Evolutionary conservation across 2,888 invertebrate species (phyloP).

Genomic region (Drosophila sordidapex): DNA sequence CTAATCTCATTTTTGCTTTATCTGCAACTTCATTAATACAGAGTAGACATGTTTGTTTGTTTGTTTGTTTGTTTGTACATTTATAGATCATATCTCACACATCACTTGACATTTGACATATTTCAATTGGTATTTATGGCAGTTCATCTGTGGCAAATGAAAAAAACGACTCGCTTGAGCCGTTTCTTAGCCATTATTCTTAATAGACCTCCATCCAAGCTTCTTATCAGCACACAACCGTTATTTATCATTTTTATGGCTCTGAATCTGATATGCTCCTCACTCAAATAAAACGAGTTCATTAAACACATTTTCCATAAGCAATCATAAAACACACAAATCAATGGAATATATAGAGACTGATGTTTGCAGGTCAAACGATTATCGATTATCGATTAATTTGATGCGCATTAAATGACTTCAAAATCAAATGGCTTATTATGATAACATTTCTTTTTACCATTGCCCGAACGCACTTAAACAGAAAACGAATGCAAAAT

Average conservation of each 20-base stretch:
- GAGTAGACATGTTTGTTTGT: not conserved
- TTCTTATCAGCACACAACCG: constrained; percentile 25
- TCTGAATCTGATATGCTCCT: constrained; percentile 16
- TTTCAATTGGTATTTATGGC: constrained; percentile 32
- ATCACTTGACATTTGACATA: constrained; percentile 32
- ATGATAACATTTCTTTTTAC: not conserved
- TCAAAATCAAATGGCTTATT: not conserved
- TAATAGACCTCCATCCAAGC: not conserved
- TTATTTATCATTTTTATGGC: constrained; percentile 26
- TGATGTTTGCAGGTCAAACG: not conserved
- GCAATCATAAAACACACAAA: constrained; percentile 16
- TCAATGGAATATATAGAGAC: constrained; percentile 6
- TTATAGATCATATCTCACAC: constrained; percentile 33
- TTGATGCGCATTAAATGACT: not conserved
- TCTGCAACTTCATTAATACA: constrained; percentile 11
- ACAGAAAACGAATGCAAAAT: not conserved
- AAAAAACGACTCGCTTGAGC: not conserved
- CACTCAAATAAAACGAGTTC: constrained; percentile 37
- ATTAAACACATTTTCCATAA: constrained; percentile 45
- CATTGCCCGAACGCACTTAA: not conserved
- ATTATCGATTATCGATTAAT: not conserved
- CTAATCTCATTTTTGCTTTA: constrained; percentile 25
- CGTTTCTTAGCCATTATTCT: constrained; percentile 4
- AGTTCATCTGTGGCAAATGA: constrained; percentile 3
- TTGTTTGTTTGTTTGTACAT: constrained; percentile 1